Evolutionary conservation across 2,888 invertebrate species (phyloP).

Genomic region (Therioaphis trifolii): DNA sequence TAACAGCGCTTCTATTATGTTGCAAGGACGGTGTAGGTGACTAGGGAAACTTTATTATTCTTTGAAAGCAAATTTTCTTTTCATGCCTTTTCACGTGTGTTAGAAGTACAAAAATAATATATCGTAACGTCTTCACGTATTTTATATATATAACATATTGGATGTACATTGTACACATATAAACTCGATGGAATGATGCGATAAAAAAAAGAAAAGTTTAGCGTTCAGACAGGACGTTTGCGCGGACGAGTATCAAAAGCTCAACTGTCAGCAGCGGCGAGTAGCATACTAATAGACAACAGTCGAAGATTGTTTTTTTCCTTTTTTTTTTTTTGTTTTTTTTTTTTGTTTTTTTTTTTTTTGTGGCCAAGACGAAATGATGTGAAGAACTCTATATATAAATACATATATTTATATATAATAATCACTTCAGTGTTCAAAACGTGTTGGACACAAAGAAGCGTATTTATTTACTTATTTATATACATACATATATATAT

Average conservation of each 20-base stretch:
- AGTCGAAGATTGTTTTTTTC: constrained; percentile 43
- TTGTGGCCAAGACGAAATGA: not conserved
- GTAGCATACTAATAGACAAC: constrained; percentile 32
- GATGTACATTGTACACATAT: not conserved
- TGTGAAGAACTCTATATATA: constrained; percentile 1
- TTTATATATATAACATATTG: no score
- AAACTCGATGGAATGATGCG: not conserved
- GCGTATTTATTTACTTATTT: constrained; percentile 4
- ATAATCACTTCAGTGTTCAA: constrained; percentile 8
- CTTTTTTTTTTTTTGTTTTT: no score
- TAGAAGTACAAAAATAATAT: not conserved
- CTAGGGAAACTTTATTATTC: not conserved
- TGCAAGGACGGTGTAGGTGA: not conserved
- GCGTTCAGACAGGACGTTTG: not conserved
- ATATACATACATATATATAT: not conserved
- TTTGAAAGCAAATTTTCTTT: not conserved
- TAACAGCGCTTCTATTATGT: not conserved
- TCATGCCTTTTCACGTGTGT: not conserved
- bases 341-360: no score
- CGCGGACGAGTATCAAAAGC: not conserved
- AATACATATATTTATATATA: no score
- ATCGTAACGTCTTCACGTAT: not conserved
- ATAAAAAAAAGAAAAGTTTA: not conserved
- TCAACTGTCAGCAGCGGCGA: not conserved
- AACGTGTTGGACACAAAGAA: constrained; percentile 5